These are phyloP conservation scores for Onychomys arenicola DNA, from an alignment of 2,797 vertebrate species.

Conservation along the genomic window DNA sequence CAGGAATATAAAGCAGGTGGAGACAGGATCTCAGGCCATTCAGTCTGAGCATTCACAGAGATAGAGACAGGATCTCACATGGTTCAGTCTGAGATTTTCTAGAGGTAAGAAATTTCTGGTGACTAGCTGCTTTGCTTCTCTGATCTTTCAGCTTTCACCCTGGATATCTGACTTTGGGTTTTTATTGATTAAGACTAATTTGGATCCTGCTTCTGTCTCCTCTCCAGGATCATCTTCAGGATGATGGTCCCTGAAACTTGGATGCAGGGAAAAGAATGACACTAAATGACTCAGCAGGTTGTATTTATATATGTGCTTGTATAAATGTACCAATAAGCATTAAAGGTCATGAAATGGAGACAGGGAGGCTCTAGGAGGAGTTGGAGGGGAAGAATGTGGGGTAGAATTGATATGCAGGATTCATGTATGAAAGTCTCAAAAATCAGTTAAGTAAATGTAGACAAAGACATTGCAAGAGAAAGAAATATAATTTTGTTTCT, in stretches of 20 bases:
- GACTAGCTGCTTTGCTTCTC: no score
- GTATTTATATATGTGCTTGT: not conserved
- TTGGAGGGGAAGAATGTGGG: not conserved
- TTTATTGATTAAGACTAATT: no score
- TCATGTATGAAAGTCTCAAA: not conserved
- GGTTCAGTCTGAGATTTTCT: no score
- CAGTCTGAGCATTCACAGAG: no score
- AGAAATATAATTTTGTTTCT: slow-evolving; percentile 6
- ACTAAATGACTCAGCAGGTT: not conserved
- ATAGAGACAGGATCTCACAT: no score
- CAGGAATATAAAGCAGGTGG: no score
- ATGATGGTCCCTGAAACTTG: not conserved
- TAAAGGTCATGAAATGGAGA: not conserved
- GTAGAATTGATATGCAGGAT: not conserved
- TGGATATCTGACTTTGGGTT: no score
- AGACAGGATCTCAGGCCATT: not conserved
- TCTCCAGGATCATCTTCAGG: no score
- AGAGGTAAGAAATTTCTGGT: no score
- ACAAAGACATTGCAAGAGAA: not conserved
- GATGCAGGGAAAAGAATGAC: not conserved
- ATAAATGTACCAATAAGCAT: not conserved
- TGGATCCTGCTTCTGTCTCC: no score
- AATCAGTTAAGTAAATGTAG: not conserved
- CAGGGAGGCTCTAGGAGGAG: not conserved
- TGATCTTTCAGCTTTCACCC: no score